Conservation (phyloP, 2,113 vertebrate genomes). For the Coracopsis vasa region DNA sequence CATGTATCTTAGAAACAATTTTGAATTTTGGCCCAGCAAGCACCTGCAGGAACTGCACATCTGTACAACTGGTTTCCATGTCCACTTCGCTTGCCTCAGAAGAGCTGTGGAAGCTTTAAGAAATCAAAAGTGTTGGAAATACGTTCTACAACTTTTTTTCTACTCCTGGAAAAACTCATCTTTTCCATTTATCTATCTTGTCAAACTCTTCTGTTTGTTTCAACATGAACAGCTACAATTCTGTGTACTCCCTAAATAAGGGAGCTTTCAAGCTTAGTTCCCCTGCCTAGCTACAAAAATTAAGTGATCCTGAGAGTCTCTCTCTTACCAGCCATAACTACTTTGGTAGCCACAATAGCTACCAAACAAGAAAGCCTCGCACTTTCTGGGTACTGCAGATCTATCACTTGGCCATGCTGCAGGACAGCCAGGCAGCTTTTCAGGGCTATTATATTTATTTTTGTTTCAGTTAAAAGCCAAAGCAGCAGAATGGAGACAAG, state of each 20-base stretch:
- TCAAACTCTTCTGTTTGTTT: background rate
- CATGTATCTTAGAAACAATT: background rate
- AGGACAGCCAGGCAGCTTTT: background rate
- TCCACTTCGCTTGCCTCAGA: background rate
- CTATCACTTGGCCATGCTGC: background rate
- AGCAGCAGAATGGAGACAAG: background rate
- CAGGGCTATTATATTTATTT: background rate
- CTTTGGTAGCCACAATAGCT: background rate
- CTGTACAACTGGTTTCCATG: background rate
- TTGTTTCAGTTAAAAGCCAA: background rate
- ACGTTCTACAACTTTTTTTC: background rate
- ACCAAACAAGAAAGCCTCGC: background rate
- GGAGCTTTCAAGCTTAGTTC: background rate
- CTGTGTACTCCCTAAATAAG: background rate
- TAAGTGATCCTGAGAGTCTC: background rate
- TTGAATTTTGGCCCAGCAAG: background rate
- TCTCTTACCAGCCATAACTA: background rate
- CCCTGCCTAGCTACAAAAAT: background rate
- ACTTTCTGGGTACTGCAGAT: background rate
- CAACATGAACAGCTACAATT: background rate
- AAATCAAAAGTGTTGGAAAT: background rate
- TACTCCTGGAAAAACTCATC: background rate
- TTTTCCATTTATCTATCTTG: background rate
- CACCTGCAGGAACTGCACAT: background rate
- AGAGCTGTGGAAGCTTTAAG: background rate